Evolutionary conservation across 2,888 invertebrate species (phyloP), one percentile per base, ranked within the genome.

Genomic region (Parnassius smintheus): DNA sequence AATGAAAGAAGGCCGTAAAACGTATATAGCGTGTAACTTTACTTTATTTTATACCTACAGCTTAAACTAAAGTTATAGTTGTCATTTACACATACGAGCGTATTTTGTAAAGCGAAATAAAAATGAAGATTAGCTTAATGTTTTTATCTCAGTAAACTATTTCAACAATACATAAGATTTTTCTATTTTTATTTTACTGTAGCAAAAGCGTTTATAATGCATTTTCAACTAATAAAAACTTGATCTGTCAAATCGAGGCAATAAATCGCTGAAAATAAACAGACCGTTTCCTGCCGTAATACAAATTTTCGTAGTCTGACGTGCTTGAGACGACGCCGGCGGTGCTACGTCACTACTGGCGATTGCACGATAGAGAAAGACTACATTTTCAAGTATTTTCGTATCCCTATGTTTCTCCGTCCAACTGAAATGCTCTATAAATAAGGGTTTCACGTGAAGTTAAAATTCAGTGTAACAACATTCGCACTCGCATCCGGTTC

Each of bases 401-500:
- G 89, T 89, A 89, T 88, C 85, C 83, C 80, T 71, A 77, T 80
- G 79, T 81, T 80, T 74, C 75, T 67, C 69, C 73, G 70, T 70
- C 61, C 63, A 66, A 72, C 72, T 75, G 80, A 82, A 83, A 82
- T 85, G 83, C 80, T 80, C 79, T 91, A 91, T 91, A 91, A 90
- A 91, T 91, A 91, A 83, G 88, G 90, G 90, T 88, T 82, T 78
- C 75, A 79, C 71, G 73, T 78, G 78, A 78, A 80, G 79, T 82
- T 80, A 78, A 81, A 84, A 79, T 83, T 81, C 86, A 91, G 91
- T 91, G 91, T 91, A 89, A 89, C 86, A 86, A 81, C 90, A 91
- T 89, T 90, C 91, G 91, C 91, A 90, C 88, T 87, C 90, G 81
- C 83, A 83, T 88, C 88, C 88, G 81, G 91, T 91, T 91, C 91